Percentiles rank a stretch among this genome's conserved stretches.
phyloP scores from a whole-genome alignment of 2,888 invertebrate species.

The Saturnia japonica region DNA sequence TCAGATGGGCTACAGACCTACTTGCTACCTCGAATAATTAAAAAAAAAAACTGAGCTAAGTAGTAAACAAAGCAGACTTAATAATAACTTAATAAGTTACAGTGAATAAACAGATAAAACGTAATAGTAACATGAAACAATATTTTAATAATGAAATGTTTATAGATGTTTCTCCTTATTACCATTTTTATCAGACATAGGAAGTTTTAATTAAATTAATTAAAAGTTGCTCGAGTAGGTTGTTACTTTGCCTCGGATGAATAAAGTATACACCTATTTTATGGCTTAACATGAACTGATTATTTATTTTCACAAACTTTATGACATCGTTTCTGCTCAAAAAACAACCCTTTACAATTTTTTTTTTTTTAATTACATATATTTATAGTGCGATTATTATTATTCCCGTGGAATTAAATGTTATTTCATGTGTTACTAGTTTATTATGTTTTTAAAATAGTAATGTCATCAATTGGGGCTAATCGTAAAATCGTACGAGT shows the following conservation, averaged over 20 bases:
- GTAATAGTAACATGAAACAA: conserved; percentile 9
- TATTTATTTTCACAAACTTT: neutral
- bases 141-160: conserved; percentile 11
- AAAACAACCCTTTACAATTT: no score
- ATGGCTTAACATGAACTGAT: conserved; percentile 5
- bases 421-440: no score
- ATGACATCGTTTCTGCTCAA: no score
- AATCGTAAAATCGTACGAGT: no score
- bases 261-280: conserved; percentile 15
- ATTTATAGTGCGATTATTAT: no score
- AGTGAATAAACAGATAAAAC: neutral
- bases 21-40: neutral
- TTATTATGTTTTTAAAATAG: no score
- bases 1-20: neutral
- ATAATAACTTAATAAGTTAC: neutral
- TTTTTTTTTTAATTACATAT: no score
- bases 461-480: no score
- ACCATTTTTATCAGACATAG: conserved; percentile 25
- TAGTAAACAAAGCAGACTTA: neutral
- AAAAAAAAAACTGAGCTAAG: neutral
- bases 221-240: conserved; percentile 37
- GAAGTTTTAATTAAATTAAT: conserved; percentile 45
- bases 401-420: no score
- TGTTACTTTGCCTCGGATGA: conserved; percentile 19
- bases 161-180: conserved; percentile 16